A percentile compares a stretch with the other conserved stretches of the same genome.
phyloP scores from a whole-genome alignment of 2,113 vertebrate species.

The Terrapene triunguis region DNA sequence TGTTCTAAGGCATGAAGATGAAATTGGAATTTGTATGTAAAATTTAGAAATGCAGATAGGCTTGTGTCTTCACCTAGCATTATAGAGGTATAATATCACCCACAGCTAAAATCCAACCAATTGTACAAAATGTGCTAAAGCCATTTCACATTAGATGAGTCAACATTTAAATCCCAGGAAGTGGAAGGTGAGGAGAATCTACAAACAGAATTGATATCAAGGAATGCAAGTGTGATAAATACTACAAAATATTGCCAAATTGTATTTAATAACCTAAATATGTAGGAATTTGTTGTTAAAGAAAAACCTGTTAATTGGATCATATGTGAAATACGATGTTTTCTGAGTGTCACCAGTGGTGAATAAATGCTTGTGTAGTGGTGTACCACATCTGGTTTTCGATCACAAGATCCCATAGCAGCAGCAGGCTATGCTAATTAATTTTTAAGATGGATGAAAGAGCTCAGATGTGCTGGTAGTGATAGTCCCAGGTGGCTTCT shows the following conservation, averaged over 20 bases:
- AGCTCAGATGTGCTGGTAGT: slow-evolving; percentile 13
- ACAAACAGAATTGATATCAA: slow-evolving; percentile 64
- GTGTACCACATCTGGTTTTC: not conserved
- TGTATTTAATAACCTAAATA: slow-evolving; percentile 44
- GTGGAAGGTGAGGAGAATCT: slow-evolving; percentile 57
- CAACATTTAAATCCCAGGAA: slow-evolving; percentile 21
- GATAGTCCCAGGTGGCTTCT: not conserved
- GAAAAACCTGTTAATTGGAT: slow-evolving; percentile 61
- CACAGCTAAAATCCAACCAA: slow-evolving; percentile 9
- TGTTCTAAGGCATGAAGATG: fast-evolving
- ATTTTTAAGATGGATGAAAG: slow-evolving; percentile 56
- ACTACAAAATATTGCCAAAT: slow-evolving; percentile 43
- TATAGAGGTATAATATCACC: slow-evolving; percentile 4
- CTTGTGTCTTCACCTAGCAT: not conserved
- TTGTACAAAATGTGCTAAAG: not conserved
- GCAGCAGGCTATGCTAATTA: slow-evolving; percentile 34
- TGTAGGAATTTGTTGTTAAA: slow-evolving; percentile 23
- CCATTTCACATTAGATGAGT: not conserved
- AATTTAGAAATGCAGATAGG: not conserved
- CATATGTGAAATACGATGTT: slow-evolving; percentile 6
- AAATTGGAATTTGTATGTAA: not conserved
- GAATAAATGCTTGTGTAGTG: slow-evolving; percentile 29
- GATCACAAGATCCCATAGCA: not conserved
- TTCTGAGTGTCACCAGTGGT: slow-evolving; percentile 45
- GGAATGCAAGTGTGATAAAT: slow-evolving; percentile 40